phyloP scores from a whole-genome alignment of 2,113 vertebrate genomes.

The Ptychochromis oligacanthus region DNA sequence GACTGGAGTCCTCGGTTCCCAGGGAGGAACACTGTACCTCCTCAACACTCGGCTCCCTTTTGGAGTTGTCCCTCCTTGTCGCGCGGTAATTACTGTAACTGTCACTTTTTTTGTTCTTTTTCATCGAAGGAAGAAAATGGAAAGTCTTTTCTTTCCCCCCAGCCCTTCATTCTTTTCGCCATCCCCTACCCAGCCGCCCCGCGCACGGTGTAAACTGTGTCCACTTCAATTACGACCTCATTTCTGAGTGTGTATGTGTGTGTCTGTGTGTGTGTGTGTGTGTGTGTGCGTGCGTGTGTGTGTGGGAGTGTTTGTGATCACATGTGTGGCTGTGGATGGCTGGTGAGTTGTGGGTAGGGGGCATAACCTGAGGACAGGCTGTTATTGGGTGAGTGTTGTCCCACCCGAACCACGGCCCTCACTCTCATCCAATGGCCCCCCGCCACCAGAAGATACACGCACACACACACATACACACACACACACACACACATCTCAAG shows the following conservation, averaged over 20 bases:
- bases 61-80: constrained; percentile 75
- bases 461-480: constrained; percentile 16
- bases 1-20: constrained; percentile 71
- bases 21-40: constrained; percentile 78
- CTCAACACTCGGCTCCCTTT: constrained; percentile 74
- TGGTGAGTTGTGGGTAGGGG: constrained; percentile 44
- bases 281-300: constrained; percentile 16
- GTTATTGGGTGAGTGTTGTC: constrained; percentile 68
- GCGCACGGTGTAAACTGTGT: constrained; percentile 73
- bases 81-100: constrained; percentile 82
- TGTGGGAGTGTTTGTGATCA: constrained; percentile 40
- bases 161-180: constrained; percentile 60
- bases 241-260: constrained; percentile 64
- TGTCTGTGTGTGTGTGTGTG: constrained; percentile 30
- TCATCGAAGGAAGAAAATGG: constrained; percentile 80
- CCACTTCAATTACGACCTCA: constrained; percentile 81
- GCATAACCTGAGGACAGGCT: constrained; percentile 70
- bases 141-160: constrained; percentile 70
- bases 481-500: constrained; percentile 31
- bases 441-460: constrained; percentile 7
- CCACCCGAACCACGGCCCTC: constrained; percentile 61
- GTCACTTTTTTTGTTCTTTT: constrained; percentile 85
- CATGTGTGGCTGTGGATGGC: constrained; percentile 42
- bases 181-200: constrained; percentile 62
- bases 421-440: constrained; percentile 58